Conservation (phyloP, 2,797 vertebrate genomes). For the Neosalanx taihuensis region DNA sequence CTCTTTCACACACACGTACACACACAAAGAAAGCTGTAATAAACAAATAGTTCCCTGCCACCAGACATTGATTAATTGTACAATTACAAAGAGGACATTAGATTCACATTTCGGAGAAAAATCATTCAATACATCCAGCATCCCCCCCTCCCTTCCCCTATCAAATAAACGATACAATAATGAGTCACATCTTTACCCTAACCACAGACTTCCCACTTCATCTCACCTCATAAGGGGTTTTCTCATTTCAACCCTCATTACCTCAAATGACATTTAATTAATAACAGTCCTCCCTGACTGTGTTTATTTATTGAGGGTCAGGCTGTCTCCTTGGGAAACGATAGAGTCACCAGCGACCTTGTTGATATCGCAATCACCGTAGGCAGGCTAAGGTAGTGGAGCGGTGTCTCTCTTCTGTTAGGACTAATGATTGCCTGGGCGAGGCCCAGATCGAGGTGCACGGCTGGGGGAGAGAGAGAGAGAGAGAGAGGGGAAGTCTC, state of each 20-base stretch:
- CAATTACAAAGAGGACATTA: conserved; percentile 37
- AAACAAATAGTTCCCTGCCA: conserved; percentile 2
- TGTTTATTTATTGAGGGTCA: conserved; percentile 3
- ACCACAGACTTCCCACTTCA: conserved; percentile 46
- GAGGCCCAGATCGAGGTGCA: background rate
- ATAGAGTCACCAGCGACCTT: background rate
- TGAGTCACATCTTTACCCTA: conserved; percentile 37
- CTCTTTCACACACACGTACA: conserved; percentile 5
- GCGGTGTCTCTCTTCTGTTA: background rate
- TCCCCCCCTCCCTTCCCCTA: background rate
- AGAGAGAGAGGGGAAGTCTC: too few species aligned
- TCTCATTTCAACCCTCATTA: conserved; percentile 59
- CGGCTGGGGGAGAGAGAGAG: background rate
- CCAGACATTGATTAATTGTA: conserved; percentile 35
- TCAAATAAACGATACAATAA: conserved; percentile 22
- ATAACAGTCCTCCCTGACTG: conserved; percentile 24
- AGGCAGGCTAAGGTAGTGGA: background rate
- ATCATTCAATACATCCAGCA: background rate
- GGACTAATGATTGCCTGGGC: background rate
- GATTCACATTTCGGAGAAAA: conserved; percentile 27
- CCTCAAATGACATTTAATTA: conserved; percentile 55
- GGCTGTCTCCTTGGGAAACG: background rate
- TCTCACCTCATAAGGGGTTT: conserved; percentile 27
- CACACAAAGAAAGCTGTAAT: conserved; percentile 6
- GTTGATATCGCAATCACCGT: background rate